These are phyloP conservation scores for Centropus unirufus DNA, from an alignment of 2,113 vertebrate genomes.

Conservation along the genomic window DNA sequence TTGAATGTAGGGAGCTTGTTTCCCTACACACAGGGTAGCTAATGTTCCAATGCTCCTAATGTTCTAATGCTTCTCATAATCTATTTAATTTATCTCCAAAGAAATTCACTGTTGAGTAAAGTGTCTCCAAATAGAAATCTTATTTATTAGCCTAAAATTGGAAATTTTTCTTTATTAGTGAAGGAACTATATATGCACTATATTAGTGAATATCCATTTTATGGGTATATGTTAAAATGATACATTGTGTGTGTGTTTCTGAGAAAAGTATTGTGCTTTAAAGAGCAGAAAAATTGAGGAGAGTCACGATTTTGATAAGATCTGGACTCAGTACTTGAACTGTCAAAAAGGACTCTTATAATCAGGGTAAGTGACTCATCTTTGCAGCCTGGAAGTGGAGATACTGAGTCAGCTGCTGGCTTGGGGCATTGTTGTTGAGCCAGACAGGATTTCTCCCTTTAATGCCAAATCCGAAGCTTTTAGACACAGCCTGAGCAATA, in stretches of 20 bases:
- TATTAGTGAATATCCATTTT: background rate
- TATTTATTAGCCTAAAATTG: background rate
- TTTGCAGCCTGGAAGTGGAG: background rate
- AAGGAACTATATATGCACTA: background rate
- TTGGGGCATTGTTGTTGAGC: background rate
- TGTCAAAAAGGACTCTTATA: background rate
- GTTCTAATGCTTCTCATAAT: background rate
- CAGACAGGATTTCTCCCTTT: background rate
- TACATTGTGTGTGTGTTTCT: background rate
- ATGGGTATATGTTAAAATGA: background rate
- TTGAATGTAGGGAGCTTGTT: background rate
- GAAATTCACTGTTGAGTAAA: background rate
- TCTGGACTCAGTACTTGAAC: background rate
- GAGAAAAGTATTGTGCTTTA: background rate
- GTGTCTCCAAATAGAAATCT: background rate
- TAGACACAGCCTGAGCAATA: background rate
- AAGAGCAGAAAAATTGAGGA: background rate
- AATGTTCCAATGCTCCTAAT: background rate
- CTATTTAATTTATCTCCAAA: background rate
- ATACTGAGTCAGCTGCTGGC: slow-evolving; percentile 21
- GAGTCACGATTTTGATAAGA: background rate
- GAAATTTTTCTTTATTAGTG: background rate
- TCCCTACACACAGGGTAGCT: background rate
- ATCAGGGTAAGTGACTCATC: background rate
- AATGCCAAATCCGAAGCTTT: background rate